Evolutionary conservation across 2,797 vertebrate species (phyloP), one percentile per base, ranked within the genome.

Genomic region (Danio aesculapii): DNA sequence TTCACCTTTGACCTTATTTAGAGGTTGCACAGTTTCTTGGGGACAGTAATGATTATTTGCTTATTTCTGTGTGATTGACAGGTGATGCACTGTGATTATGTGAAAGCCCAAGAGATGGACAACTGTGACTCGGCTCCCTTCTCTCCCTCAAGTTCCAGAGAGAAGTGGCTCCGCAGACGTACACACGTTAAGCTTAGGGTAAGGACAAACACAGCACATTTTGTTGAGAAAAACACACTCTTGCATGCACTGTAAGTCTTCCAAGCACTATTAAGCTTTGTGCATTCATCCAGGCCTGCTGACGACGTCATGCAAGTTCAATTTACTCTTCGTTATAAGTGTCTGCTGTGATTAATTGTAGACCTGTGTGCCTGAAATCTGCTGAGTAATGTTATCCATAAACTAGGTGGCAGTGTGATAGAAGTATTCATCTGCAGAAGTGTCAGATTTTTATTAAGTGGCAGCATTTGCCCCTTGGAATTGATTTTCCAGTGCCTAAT

Each of bases 121-220:
- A 92, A 88, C 75, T 81, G 93, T 87, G 96, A 97, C 88, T 92
- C 93, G 0, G 93, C 95, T 6, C 91, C 93, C 0, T 94, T 97
- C 86, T 97, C 95, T 19, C 95, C 95, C 0, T 93, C 96, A 64
- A 96, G 95, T 85, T 95, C 96, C 4, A 94, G 97, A 0, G 98
- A 99, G 84, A 99, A 99, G 87, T 99, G 98, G 98, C 95, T 98
- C 50, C 93, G 98, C 19, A 96, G 96, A 88, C 95, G 98, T 88
- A 99, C 98, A 1, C 98, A 98, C 30, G 98, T 99, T 88, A 99
- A 99, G 87, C 89, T 99, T 77, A 94, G 97, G 93, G 98, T 99
- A 82, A 88, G 81, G 12, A 84, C 10, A 14, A 39, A 62, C 44
- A 39, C 1, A 1, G 46, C 19, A 30, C 30, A 30, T 30, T 13